A percentile compares a stretch with the other conserved stretches of the same genome.
Evolutionary conservation across 2,113 vertebrate species (phyloP).

Genomic region (Pollachius pollachius): DNA sequence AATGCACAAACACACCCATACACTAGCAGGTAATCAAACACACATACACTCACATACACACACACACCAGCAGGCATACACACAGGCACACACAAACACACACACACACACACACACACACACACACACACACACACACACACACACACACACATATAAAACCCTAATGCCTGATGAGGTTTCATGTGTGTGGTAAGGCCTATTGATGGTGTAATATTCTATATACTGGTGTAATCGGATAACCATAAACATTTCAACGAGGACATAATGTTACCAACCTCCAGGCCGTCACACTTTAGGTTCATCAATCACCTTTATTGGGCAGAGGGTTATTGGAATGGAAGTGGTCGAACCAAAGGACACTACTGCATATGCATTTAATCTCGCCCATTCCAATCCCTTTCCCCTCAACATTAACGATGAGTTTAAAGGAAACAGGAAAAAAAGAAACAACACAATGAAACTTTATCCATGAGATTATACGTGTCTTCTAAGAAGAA

Average conservation of each 20-base stretch:
- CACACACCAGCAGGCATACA: neutral
- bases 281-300: neutral
- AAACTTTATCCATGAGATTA: slow-evolving; percentile 10
- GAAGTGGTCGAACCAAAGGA: neutral
- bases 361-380: neutral
- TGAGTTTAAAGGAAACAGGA: neutral
- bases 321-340: slow-evolving; percentile 1
- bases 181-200: neutral
- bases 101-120: slow-evolving; percentile 23
- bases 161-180: neutral
- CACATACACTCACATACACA: neutral
- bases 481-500: slow-evolving; percentile 24
- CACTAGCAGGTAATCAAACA: neutral
- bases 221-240: slow-evolving; percentile 1
- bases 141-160: neutral
- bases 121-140: slow-evolving; percentile 1
- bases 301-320: neutral
- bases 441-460: slow-evolving; percentile 12
- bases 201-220: neutral
- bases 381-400: slow-evolving; percentile 1
- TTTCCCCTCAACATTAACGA: neutral
- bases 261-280: neutral
- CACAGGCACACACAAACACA: slow-evolving; percentile 8
- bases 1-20: neutral
- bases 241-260: neutral